phyloP scores from a whole-genome alignment of 2,113 vertebrate species.

The Motacilla tschutschensis region DNA sequence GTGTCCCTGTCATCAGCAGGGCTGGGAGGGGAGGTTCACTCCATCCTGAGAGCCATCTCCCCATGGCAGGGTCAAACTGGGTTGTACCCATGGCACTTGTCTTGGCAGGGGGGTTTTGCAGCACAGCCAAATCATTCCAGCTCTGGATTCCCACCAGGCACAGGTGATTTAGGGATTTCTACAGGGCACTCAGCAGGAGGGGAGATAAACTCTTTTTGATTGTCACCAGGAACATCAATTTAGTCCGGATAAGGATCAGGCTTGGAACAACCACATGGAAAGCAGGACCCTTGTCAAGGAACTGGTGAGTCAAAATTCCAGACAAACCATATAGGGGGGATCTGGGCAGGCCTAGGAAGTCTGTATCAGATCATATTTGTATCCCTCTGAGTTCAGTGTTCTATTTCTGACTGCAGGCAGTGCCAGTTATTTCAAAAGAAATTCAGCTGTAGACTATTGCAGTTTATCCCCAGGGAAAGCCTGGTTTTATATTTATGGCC shows the following conservation, averaged over 20 bases:
- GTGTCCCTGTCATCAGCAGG: rapidly evolving
- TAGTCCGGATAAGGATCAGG: background rate
- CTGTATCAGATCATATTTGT: background rate
- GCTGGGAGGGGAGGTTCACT: background rate
- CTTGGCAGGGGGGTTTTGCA: background rate
- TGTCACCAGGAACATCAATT: background rate
- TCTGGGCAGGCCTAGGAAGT: background rate
- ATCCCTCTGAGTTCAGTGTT: background rate
- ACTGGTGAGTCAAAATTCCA: background rate
- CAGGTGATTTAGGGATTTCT: background rate
- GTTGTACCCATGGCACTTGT: rapidly evolving
- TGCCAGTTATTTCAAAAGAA: conserved; percentile 37
- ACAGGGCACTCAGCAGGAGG: background rate
- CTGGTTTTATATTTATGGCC: conserved; percentile 25
- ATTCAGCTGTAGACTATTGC: background rate
- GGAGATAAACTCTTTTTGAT: background rate
- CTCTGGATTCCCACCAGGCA: background rate
- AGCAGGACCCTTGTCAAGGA: background rate
- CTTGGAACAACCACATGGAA: background rate
- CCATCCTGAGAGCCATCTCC: background rate
- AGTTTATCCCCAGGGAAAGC: conserved; percentile 13
- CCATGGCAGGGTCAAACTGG: background rate
- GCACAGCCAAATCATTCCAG: background rate
- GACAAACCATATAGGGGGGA: background rate
- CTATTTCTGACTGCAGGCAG: conserved; percentile 30